Base-by-base conservation (phyloP, 2,113 vertebrate genomes). In the Dasyurus viverrinus region DNA sequence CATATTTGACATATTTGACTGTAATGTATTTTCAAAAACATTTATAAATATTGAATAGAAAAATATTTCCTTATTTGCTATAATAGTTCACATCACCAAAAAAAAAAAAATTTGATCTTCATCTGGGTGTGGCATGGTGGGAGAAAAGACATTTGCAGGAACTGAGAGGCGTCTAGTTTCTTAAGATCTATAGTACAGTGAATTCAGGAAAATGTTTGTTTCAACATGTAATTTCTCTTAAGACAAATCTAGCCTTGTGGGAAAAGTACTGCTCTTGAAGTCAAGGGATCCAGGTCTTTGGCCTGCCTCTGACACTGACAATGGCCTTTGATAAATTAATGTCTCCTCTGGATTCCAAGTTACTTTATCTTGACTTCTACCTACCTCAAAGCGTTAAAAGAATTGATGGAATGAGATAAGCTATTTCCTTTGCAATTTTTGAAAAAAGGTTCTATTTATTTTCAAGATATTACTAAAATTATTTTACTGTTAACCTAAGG, bases 1-100 rank as follows among this genome's bases (percentile, higher is more conserved):
- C 95, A 98, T 94, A 96, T 97, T 97, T 97, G 98, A 96, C 96
- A 98, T 53, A 93, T 98, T 98, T 97, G 98, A 98, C 98, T 98
- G 93, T 96, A 98, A 96, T 94, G 95, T 97, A 98, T 97, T 98
- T 98, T 98, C 98, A 98, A 98, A 98, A 98, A 97, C 95, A 60
- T 98, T 98, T 97, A 98, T 96, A 97, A 98, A 98, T 89, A 98
- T 97, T 97, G 98, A 96, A 98, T 94, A 96, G 97, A 95, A 97
- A 98, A 98, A 98, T 92, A 94, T 96, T 98, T 96, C 93, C 96
- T 84, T 84, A 93, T 95, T 97, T 97, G 95, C 94, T 97, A 92
- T 96, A 97, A 98, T 98, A 98, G 97, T 90, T 93, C 68, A 42
- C 19, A 84, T 84, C n/a, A 84, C n/a, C 36, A 42, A 36, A 68